Evolutionary conservation across 2,113 vertebrate species (phyloP), one percentile per base, ranked within the genome.

Genomic region (Sander vitreus): DNA sequence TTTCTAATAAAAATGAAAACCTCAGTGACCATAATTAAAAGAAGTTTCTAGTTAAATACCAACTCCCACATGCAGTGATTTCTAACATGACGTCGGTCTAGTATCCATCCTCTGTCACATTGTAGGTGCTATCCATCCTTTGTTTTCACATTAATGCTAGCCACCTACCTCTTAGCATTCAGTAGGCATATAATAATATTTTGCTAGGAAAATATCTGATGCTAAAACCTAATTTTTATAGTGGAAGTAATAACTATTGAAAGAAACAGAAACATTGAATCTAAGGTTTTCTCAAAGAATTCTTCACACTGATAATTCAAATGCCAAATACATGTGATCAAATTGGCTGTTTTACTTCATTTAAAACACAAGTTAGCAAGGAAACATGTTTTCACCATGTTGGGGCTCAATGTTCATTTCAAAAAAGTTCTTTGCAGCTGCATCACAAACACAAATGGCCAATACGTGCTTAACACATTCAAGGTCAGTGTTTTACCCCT

Each of bases 401-500:
- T 23, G 27, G 5, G 2, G 23, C 23, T 70, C 50, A 51, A 3
- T 58, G 58, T 79, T 75, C 23, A 33, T 9, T 23, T 43, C 7
- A 11, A 25, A 62, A 2, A 39, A 15, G 13, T 47, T 63, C 15
- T 73, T 23, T 62, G 51, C 47, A 47, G 73, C 64, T 10, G 36
- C 48, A 13, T 79, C 53, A 55, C 53, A 84, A 25, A 78, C 45
- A 50, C 18, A 70, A 36, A n/a, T 55, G 18, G 50, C 73, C 18
- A n/a, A 66, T 30, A 6, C 59, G 72, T 78, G 73, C 50, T 76
- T 25, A n/a, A 71, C 78, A 80, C 50, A 19, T 69, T 86, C 91
- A 93, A 90, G 89, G 92, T 93, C 86, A 91, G 36, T 64, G 77
- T 77, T 85, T 81, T 74, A 68, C 54, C 73, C 50, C 25, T 67